Evolutionary conservation across 1,140 invertebrate species (phyloP), one percentile per base, ranked within the genome.

Genomic region (Aphaenogaster ashmeadi): DNA sequence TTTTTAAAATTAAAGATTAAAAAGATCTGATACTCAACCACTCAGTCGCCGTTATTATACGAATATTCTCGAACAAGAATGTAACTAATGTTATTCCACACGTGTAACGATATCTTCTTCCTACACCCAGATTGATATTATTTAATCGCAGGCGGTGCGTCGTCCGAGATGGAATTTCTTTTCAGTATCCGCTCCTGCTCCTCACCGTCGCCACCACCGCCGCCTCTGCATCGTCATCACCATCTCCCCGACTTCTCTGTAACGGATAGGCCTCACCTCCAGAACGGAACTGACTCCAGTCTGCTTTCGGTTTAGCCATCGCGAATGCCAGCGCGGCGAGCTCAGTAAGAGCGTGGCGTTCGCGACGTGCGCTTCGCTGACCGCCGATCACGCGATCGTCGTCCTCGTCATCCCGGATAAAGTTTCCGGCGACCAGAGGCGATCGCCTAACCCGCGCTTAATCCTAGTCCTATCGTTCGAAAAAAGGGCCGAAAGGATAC

Each of bases 211-310:
- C 87, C 87, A 78, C 75, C 89, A 88, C 90, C 87, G 88, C 90
- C 87, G 88, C 89, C 89, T 88, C 87, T 77, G 89, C 90, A 91
- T 91, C 90, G 89, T 91, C 90, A 89, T 91, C 90, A 91, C 90
- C 89, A 89, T 91, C 90, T 91, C 90, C 79, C 90, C 79, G 89
- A 74, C 79, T 91, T 88, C 90, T 91, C 78, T 88, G 90, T 91
- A 91, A 91, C 90, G 90, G 90, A 91, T 91, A 91, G 89, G 89
- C 90, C 90, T 91, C 89, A 89, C 90, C 89, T 91, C 89, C 89
- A 78, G 90, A 91, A 91, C 90, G 90, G 90, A 91, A 91, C 78
- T 81, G 78, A 81, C 90, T 91, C 89, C 90, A 91, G 89, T 91
- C 84, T 87, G 90, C 90, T 91, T 91, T 90, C 90, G 90, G 89